Conservation (phyloP, 2,797 vertebrate species). For the Sebastes iracundus region DNA sequence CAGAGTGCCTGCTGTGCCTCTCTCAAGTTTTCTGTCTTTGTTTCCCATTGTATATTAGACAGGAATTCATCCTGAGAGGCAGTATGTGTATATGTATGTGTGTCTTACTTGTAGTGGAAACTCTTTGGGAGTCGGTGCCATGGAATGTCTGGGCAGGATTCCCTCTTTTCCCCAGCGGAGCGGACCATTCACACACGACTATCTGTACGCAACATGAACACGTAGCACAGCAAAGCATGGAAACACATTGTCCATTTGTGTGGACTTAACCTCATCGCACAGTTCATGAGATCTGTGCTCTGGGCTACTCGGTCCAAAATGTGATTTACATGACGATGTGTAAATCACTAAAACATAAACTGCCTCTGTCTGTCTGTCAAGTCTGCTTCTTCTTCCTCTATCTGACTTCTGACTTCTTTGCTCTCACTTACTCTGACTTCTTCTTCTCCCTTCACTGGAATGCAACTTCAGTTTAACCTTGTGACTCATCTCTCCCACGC, state of each 20-base stretch:
- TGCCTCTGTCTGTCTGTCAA: conserved; percentile 3
- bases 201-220: conserved; percentile 58
- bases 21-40: conserved; percentile 7
- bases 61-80: conserved; percentile 52
- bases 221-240: conserved; percentile 44
- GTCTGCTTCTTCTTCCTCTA: conserved; percentile 29
- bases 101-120: conserved; percentile 76
- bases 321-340: conserved; percentile 29
- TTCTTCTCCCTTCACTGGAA: conserved; percentile 61
- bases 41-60: conserved; percentile 54
- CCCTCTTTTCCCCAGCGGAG: conserved; percentile 74
- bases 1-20: conserved; percentile 1
- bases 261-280: conserved; percentile 5
- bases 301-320: background rate
- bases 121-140: conserved; percentile 73
- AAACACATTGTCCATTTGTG: conserved; percentile 38
- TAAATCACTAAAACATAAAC: conserved; percentile 26
- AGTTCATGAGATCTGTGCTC: conserved; percentile 35
- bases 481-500: conserved; percentile 80
- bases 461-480: conserved; percentile 71
- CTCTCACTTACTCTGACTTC: conserved; percentile 48
- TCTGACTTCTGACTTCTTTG: conserved; percentile 37
- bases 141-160: conserved; percentile 81
- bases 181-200: conserved; percentile 62
- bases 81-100: conserved; percentile 21